These are phyloP conservation scores for Babylonia areolata DNA, from an alignment of 1,140 invertebrate genomes.

Conservation along the genomic window DNA sequence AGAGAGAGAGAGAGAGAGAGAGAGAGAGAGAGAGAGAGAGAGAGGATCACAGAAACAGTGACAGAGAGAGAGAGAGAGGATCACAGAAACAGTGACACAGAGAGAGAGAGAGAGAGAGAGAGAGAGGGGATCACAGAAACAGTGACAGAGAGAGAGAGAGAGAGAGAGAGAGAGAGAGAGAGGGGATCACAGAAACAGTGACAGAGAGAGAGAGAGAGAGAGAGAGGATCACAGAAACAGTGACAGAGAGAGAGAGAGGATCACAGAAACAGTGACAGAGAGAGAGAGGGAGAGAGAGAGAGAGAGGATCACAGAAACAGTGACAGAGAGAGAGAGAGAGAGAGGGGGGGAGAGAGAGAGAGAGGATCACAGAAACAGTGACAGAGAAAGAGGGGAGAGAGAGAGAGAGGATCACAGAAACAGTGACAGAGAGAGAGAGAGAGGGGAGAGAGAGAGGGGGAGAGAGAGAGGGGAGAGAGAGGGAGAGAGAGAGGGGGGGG, in stretches of 20 bases:
- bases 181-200: neutral
- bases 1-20: conserved; percentile 20
- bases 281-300: conserved; percentile 13
- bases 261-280: neutral
- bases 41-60: conserved; percentile 11
- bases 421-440: neutral
- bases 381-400: neutral
- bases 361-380: neutral
- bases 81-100: conserved; percentile 3
- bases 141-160: neutral
- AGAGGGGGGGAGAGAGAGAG: conserved; percentile 1
- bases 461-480: conserved; percentile 8
- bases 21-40: conserved; percentile 8
- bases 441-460: neutral
- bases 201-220: conserved; percentile 1
- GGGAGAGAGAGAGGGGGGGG: neutral
- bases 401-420: neutral
- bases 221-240: neutral
- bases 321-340: conserved; percentile 1
- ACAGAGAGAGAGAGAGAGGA: conserved; percentile 28
- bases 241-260: neutral
- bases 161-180: conserved; percentile 15
- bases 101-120: conserved; percentile 13
- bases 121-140: neutral
- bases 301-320: neutral